Conservation (phyloP, 2,113 vertebrate species). For the Equus przewalskii region DNA sequence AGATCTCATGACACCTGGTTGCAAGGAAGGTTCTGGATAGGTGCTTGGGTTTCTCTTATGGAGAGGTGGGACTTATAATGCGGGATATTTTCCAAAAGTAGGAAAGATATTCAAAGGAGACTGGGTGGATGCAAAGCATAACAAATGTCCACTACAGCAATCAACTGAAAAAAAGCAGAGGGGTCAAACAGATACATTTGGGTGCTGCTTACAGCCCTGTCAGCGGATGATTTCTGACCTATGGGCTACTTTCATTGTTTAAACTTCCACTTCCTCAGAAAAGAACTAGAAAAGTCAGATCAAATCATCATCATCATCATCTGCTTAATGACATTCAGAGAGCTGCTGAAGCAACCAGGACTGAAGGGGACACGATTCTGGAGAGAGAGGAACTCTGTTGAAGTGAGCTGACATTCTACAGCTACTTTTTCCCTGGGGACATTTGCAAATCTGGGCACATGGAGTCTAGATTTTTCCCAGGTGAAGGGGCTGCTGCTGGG, state of each 20-base stretch:
- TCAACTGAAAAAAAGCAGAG: no score
- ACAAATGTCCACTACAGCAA: not conserved
- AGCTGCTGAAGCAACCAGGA: not conserved
- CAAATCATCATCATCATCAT: not conserved
- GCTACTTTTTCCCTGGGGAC: not conserved
- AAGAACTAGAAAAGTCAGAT: constrained; percentile 29
- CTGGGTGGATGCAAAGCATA: not conserved
- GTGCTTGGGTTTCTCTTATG: constrained; percentile 6
- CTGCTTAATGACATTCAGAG: not conserved
- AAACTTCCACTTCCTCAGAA: not conserved
- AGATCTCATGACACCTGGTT: not conserved
- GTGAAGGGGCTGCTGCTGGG: not conserved
- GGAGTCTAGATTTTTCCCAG: not conserved
- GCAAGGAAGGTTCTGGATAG: constrained; percentile 27
- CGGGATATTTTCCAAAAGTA: not conserved
- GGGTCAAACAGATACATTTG: not conserved
- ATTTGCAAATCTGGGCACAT: not conserved
- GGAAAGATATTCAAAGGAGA: not conserved
- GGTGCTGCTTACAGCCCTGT: not conserved
- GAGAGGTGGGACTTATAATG: not conserved
- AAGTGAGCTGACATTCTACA: not conserved
- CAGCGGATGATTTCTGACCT: not conserved
- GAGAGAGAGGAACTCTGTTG: not conserved
- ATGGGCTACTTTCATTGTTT: not conserved
- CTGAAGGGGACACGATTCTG: not conserved